Percentiles rank a stretch among this genome's conserved stretches.
These are phyloP conservation scores for Pelagia noctiluca DNA, from an alignment of 30 jellyfish, hydroid and myxozoan genomes.

Conservation along the genomic window DNA sequence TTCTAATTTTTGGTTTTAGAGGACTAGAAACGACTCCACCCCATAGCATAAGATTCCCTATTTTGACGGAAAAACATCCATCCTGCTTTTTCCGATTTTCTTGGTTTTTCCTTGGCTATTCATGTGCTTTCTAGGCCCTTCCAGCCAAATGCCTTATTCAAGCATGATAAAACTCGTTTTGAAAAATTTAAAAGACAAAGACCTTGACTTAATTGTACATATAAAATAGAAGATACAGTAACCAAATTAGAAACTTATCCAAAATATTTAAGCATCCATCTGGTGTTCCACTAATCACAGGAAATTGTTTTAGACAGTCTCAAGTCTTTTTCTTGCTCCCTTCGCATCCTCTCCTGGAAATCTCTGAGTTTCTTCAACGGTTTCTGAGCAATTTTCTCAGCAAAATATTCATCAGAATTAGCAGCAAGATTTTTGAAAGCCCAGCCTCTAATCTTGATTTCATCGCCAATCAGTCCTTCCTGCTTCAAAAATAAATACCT, in stretches of 20 bases:
- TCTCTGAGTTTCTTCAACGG: slow-evolving; percentile 51
- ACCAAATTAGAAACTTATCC: background rate
- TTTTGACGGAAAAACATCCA: too few species aligned
- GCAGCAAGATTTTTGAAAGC: slow-evolving; percentile 57
- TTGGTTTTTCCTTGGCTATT: too few species aligned
- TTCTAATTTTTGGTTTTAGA: too few species aligned
- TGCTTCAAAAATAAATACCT: slow-evolving; percentile 42
- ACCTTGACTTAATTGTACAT: background rate
- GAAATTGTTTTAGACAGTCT: too few species aligned
- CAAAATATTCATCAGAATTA: slow-evolving; percentile 64
- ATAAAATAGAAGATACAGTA: background rate
- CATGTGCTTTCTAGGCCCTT: too few species aligned
- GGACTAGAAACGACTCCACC: too few species aligned
- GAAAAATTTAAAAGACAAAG: background rate
- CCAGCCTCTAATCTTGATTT: slow-evolving; percentile 58
- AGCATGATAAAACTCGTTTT: background rate
- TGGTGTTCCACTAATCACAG: background rate
- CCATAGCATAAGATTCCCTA: too few species aligned
- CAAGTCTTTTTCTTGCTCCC: background rate
- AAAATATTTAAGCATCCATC: background rate
- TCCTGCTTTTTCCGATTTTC: too few species aligned
- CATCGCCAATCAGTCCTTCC: slow-evolving; percentile 42
- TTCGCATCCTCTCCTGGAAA: slow-evolving; percentile 19
- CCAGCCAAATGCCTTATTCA: too few species aligned
- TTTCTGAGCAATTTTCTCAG: slow-evolving; percentile 49